phyloP scores from a whole-genome alignment of 2,797 vertebrate genomes.

The Crossoptilon crossoptilon region DNA sequence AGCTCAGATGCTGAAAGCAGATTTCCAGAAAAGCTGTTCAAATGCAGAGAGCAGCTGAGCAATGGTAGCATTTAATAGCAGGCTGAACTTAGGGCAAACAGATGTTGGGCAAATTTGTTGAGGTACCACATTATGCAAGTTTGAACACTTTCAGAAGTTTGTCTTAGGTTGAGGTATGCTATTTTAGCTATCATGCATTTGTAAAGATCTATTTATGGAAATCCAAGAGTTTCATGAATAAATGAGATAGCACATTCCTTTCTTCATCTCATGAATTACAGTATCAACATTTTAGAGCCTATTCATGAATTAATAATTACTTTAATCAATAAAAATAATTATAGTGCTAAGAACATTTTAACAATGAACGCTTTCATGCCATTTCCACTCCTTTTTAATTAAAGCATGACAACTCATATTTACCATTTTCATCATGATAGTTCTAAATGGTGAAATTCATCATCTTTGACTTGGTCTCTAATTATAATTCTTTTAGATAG shows the following conservation, averaged over 20 bases:
- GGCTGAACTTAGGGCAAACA: not conserved
- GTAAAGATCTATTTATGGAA: slow-evolving; percentile 56
- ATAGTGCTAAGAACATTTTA: slow-evolving; percentile 69
- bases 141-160: slow-evolving; percentile 16
- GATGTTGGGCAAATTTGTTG: not conserved
- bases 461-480: slow-evolving; percentile 62
- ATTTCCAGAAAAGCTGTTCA: not conserved
- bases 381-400: slow-evolving; percentile 67
- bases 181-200: not conserved
- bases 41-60: not conserved
- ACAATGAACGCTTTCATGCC: slow-evolving; percentile 65
- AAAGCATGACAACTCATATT: slow-evolving; percentile 60
- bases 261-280: slow-evolving; percentile 62
- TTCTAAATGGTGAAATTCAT: slow-evolving; percentile 70
- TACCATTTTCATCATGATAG: slow-evolving; percentile 60
- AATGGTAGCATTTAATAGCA: not conserved
- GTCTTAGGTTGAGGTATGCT: not conserved
- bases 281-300: slow-evolving; percentile 72
- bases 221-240: slow-evolving; percentile 43
- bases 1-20: not conserved
- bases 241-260: slow-evolving; percentile 61
- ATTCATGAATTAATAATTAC: slow-evolving; percentile 76
- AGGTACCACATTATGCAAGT: not conserved
- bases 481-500: slow-evolving; percentile 64
- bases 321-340: slow-evolving; percentile 77